Percentiles rank a stretch among this genome's conserved stretches.
Conservation (phyloP, 2,888 invertebrate genomes). For the Mythimna pallens region DNA sequence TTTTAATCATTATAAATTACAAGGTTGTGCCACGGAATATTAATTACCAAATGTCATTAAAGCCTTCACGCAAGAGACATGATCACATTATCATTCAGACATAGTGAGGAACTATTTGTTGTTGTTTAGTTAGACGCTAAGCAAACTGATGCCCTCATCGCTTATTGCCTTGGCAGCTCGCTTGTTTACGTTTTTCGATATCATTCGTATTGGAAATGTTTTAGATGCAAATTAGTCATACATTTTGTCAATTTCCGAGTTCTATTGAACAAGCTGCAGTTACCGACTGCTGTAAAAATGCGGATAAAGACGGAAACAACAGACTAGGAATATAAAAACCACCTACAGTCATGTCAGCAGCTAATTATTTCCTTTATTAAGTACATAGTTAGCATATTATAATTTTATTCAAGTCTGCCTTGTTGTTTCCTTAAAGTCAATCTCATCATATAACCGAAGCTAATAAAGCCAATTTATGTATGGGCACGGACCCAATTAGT, state of each 20-base stretch:
- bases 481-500: slow-evolving; percentile 52
- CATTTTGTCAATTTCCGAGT: slow-evolving; percentile 37
- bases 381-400: slow-evolving; percentile 33
- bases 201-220: slow-evolving; percentile 44
- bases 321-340: slow-evolving; percentile 13
- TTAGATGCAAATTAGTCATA: slow-evolving; percentile 47
- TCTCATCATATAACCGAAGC: slow-evolving; percentile 32
- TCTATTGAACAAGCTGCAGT: slow-evolving; percentile 24
- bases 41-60: slow-evolving; percentile 31
- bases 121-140: slow-evolving; percentile 54
- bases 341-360: not conserved
- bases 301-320: slow-evolving; percentile 29
- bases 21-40: not conserved
- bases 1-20: not conserved
- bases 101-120: too few relatives aligned
- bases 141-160: slow-evolving; percentile 60
- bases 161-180: slow-evolving; percentile 57
- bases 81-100: slow-evolving; percentile 46
- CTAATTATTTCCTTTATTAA: slow-evolving; percentile 45
- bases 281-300: slow-evolving; percentile 10
- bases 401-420: slow-evolving; percentile 15
- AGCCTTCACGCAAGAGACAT: slow-evolving; percentile 19
- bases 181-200: slow-evolving; percentile 62
- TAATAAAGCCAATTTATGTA: slow-evolving; percentile 54
- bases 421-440: slow-evolving; percentile 44